Conservation (phyloP, 2,113 vertebrate genomes). For the Phalacrocorax brasilianus region DNA sequence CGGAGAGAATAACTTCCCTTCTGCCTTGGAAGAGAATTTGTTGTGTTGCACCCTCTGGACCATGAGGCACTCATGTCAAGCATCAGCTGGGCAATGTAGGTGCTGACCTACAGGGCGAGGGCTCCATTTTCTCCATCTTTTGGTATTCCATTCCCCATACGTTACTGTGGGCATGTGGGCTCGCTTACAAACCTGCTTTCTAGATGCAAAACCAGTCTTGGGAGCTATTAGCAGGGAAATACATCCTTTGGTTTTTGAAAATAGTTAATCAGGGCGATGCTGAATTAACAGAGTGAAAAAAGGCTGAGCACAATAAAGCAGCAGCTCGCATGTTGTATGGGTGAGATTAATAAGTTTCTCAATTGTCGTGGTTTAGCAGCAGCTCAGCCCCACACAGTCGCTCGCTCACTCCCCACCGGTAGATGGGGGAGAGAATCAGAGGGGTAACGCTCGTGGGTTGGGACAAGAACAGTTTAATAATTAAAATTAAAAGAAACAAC, state of each 20-base stretch:
- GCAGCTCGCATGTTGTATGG: rapidly evolving
- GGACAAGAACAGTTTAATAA: no score
- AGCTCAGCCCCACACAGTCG: no score
- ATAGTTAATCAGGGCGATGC: background rate
- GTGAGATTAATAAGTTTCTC: background rate
- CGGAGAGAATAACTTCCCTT: background rate
- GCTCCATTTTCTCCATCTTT: background rate
- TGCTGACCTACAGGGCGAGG: background rate
- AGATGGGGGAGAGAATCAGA: no score
- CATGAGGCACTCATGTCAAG: rapidly evolving
- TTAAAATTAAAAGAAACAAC: no score
- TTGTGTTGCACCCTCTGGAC: background rate
- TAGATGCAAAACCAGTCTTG: background rate
- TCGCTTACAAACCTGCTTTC: background rate
- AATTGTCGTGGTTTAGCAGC: background rate
- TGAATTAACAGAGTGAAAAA: background rate
- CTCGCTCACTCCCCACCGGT: no score
- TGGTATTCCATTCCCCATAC: background rate
- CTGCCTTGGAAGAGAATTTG: background rate
- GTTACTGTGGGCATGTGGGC: rapidly evolving
- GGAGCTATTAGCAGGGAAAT: background rate
- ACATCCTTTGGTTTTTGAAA: background rate
- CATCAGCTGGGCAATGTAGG: background rate
- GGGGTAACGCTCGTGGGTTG: no score
- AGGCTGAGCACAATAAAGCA: background rate